Evolutionary conservation across 2,888 invertebrate species (phyloP), one percentile per base, ranked within the genome.

Genomic region (Tolmerus cingulatus): DNA sequence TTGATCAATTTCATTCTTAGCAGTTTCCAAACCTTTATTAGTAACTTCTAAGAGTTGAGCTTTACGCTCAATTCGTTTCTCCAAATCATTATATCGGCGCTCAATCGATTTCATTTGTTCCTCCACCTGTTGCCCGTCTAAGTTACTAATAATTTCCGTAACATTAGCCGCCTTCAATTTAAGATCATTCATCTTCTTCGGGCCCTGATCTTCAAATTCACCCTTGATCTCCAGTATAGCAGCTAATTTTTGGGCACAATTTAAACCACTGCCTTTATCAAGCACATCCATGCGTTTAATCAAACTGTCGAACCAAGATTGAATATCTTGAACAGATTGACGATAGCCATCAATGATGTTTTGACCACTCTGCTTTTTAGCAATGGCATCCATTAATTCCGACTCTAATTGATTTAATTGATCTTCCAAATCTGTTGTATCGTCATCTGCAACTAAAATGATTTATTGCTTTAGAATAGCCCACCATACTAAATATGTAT

Each of bases 71-170:
- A 97, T 94, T 86, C 97, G 95, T 91, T 97, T 98, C 0, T 95
- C 94, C 0, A 97, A 95, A 90, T 98, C 98, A 89, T 96, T 96
- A 90, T 97, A 96, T 88, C 97, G 94, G 89, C 97, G 94, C 91
- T 98, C 97, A 0, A 97, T 94, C 0, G 96, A 96, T 91, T 97
- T 97, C 91, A 97, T 94, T 94, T 97, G 97, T 91, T 98, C 98
- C 91, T 97, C 97, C 1, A 98, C 96, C 93, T 98, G 97, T 91
- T 98, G 97, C 0, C 96, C 96, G 91, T 98, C 98, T 89, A 97
- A 93, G 91, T 97, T 97, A 91, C 96, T 97, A 14, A 97, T 96
- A 37, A 96, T 95, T 88, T 96, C 96, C 87, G 95, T 95, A 8
- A 97, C 96, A 91, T 95, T 94, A 0, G 94, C 93, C 1, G 96